Conservation (phyloP, 2,113 vertebrate genomes). For the Argyrosomus japonicus region DNA sequence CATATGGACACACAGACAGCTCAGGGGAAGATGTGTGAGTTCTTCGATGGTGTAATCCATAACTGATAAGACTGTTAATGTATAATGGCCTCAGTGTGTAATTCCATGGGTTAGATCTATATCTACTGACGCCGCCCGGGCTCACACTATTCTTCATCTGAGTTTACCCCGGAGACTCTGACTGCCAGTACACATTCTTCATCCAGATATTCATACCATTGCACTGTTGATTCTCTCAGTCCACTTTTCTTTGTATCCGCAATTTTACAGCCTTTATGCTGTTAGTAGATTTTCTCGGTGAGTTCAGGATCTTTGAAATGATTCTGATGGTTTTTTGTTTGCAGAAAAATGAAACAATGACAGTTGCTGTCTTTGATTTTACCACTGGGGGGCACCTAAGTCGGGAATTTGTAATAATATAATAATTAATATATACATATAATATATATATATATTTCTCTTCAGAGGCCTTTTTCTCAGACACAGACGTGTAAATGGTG, state of each 20-base stretch:
- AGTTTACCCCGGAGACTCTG: slow-evolving; percentile 1
- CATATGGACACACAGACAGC: neutral
- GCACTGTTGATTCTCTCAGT: neutral
- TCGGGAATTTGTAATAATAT: neutral
- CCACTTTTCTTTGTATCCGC: neutral
- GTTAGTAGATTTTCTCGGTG: neutral
- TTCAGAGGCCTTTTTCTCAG: no score
- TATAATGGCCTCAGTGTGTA: slow-evolving; percentile 18
- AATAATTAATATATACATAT: no score
- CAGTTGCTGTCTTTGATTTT: neutral
- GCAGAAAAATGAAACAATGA: neutral
- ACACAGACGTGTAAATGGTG: no score
- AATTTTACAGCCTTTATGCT: neutral
- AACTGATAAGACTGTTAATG: slow-evolving; percentile 37
- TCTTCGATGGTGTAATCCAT: slow-evolving; percentile 10
- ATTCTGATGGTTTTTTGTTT: neutral
- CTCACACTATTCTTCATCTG: slow-evolving; percentile 16
- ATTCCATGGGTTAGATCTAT: slow-evolving; percentile 5
- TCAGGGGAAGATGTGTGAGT: neutral
- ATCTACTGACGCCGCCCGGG: neutral
- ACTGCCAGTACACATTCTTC: neutral
- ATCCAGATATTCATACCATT: neutral
- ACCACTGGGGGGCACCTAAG: neutral
- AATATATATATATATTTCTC: no score
- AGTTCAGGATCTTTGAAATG: neutral